Evolutionary conservation across 2,113 vertebrate genomes (phyloP), one percentile per base, ranked within the genome.

Genomic region (Peromyscus polionotus): DNA sequence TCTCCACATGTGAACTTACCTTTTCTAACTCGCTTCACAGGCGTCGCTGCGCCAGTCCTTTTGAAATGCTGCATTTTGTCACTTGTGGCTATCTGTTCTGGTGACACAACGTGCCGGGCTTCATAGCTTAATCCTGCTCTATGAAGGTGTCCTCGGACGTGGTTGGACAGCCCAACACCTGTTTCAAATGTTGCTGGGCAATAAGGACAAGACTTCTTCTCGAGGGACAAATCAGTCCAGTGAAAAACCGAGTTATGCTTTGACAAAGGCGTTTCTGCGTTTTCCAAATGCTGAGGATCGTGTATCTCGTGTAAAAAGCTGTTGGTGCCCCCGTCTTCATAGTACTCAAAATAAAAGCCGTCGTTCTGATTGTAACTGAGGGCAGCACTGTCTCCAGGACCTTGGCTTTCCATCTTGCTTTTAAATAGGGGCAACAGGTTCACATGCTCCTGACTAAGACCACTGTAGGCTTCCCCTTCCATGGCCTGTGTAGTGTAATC

Each of bases 141-240:
- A 98, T 99, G 99, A 95, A 99, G 99, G 98, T 99, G 99, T 94
- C 99, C 99, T 97, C 99, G 99, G 84, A 99, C 99, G 6, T 99
- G 99, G 98, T 99, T 99, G 95, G 99, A 99, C 98, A 99, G 98
- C 70, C 99, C 99, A 97, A 99, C 99, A 95, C 99, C 99, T 33
- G 99, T 99, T 98, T 99, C 99, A 98, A 99, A 99, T 81, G 99
- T 98, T 93, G 99, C 99, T 80, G 99, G 99, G 98, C 99, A 99
- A 95, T 99, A 99, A 0, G 99, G 99, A 94, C 99, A 99, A 0
- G 98, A 99, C 98, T 99, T 99, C 96, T 99, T 99, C 95, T 99
- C 99, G n/a, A 98, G 98, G 14, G 98, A 99, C 97, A 99, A 95
- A 97, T 99, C 99, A 97, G 98, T 98, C 99, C 99, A 99, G 88